Percentiles rank a stretch among this genome's conserved stretches.
phyloP scores from a whole-genome alignment of 2,888 invertebrate genomes.

The Isoperla grammatica region DNA sequence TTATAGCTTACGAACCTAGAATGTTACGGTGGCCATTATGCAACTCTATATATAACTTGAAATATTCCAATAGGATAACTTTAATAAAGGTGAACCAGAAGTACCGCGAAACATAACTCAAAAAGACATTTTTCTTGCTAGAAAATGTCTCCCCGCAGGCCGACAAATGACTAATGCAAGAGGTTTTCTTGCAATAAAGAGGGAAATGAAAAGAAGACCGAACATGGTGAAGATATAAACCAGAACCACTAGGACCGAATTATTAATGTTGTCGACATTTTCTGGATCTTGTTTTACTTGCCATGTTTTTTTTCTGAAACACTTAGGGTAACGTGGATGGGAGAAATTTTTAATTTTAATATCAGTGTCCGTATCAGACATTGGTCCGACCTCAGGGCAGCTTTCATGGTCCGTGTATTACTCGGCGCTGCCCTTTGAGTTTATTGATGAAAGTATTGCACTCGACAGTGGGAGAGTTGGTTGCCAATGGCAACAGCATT shows the following conservation, averaged over 20 bases:
- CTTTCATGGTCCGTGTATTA: too few relatives aligned
- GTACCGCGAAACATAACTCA: conserved; percentile 3
- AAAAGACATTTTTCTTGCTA: conserved; percentile 10
- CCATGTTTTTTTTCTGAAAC: neutral
- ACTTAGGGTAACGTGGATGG: neutral
- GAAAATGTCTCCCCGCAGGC: conserved; percentile 16
- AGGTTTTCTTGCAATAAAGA: neutral
- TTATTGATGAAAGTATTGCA: conserved; percentile 9
- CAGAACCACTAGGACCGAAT: conserved; percentile 20
- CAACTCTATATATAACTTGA: conserved; percentile 10
- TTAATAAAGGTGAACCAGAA: conserved; percentile 22
- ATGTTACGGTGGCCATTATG: conserved; percentile 14
- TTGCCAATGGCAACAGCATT: neutral
- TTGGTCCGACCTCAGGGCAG: neutral
- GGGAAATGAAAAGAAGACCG: conserved; percentile 16
- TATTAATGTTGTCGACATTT: conserved; percentile 17
- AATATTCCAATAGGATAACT: conserved; percentile 20
- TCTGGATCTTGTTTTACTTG: too few relatives aligned
- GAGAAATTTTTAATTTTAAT: neutral
- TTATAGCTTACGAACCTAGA: conserved; percentile 4
- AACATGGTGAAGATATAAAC: conserved; percentile 22
- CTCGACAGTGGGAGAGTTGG: neutral
- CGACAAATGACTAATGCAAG: conserved; percentile 24
- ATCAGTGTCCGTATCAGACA: too few relatives aligned
- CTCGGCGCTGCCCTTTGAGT: neutral